Percentiles rank a stretch among this genome's conserved stretches.
phyloP scores from a whole-genome alignment of 2,888 invertebrate species.

The Acleris literana region DNA sequence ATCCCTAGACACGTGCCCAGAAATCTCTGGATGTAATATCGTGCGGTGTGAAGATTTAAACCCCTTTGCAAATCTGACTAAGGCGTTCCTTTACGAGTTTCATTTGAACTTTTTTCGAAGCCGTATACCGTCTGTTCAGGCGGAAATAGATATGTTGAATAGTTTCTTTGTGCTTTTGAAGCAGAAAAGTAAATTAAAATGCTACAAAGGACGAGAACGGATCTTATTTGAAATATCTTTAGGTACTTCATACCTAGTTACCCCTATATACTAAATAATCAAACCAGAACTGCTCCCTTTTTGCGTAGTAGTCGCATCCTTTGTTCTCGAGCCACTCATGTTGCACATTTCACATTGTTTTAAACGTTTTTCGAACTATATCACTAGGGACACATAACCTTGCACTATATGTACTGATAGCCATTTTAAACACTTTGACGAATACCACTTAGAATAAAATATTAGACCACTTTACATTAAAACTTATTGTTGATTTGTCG shows the following conservation, averaged over 20 bases:
- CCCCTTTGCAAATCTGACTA: constrained; percentile 60
- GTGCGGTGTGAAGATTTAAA: constrained; percentile 50
- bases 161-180: constrained; percentile 25
- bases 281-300: neutral
- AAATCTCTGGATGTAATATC: constrained; percentile 43
- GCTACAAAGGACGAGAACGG: neutral
- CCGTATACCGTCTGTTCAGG: constrained; percentile 45
- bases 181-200: constrained; percentile 5
- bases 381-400: too few species aligned
- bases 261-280: too few species aligned
- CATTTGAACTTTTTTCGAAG: constrained; percentile 52
- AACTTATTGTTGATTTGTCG: too few species aligned
- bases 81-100: constrained; percentile 45
- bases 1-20: constrained; percentile 48
- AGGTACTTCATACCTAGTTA: too few species aligned
- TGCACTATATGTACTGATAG: too few species aligned
- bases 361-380: neutral
- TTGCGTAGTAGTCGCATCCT: neutral
- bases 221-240: too few species aligned
- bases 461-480: too few species aligned
- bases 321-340: neutral
- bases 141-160: constrained; percentile 10
- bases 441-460: too few species aligned
- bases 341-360: neutral
- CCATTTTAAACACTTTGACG: too few species aligned